Evolutionary conservation across 2,888 invertebrate species (phyloP).

Genomic region (Erpobdella octoculata): DNA sequence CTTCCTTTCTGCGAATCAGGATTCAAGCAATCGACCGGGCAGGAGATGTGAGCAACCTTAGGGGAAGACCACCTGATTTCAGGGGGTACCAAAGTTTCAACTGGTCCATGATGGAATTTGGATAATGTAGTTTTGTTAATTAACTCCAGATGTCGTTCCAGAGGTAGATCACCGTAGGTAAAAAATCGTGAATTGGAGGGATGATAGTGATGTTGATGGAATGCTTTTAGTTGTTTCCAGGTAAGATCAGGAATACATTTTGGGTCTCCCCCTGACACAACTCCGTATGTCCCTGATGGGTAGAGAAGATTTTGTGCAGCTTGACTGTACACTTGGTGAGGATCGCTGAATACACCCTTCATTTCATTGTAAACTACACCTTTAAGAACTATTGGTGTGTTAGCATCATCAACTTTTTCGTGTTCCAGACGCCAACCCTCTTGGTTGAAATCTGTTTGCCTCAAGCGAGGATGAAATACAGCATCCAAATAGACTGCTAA

Average conservation of each 20-base stretch:
- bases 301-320: constrained; percentile 70
- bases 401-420: constrained; percentile 63
- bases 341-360: constrained; percentile 88
- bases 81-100: constrained; percentile 64
- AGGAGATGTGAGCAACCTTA: constrained; percentile 49
- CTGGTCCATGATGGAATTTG: constrained; percentile 55
- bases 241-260: constrained; percentile 73
- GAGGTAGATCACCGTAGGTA: constrained; percentile 80
- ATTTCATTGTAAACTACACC: constrained; percentile 96
- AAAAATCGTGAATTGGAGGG: constrained; percentile 81
- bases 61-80: constrained; percentile 69
- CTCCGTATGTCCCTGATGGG: constrained; percentile 79
- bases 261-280: constrained; percentile 82
- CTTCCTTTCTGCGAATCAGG: constrained; percentile 72
- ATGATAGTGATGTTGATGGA: constrained; percentile 79
- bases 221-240: constrained; percentile 69
- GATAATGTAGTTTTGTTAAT: constrained; percentile 58
- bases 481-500: constrained; percentile 83
- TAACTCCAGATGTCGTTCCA: constrained; percentile 68
- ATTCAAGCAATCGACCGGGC: constrained; percentile 72
- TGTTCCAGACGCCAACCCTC: constrained; percentile 92
- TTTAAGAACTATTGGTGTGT: constrained; percentile 71
- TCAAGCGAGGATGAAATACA: constrained; percentile 74
- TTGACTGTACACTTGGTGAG: constrained; percentile 70
- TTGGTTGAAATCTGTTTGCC: constrained; percentile 75